Conservation (phyloP, 1,140 invertebrate genomes). For the Aleiodes sp. region DNA sequence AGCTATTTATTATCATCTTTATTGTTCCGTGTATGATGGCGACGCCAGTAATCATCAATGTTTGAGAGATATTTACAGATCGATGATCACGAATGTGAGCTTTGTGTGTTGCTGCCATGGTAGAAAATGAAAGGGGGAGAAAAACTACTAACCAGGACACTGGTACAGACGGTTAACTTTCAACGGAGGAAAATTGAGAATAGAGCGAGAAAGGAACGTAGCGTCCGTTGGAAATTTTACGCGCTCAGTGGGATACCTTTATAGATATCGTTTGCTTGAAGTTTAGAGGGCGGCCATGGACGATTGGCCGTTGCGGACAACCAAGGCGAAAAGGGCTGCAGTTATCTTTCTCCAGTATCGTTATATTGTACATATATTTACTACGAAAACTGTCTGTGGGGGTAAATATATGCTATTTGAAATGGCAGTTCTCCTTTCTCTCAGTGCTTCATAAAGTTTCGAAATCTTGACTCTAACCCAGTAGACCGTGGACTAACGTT, state of each 20-base stretch:
- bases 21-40: neutral
- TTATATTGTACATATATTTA: neutral
- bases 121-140: too few relatives aligned
- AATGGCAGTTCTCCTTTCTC: neutral
- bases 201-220: neutral
- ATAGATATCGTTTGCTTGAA: conserved; percentile 15
- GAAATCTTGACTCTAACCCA: conserved; percentile 11
- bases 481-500: conserved; percentile 1
- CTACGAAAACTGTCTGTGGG: neutral
- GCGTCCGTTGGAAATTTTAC: conserved; percentile 23
- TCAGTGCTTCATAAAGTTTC: conserved; percentile 14
- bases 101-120: conserved; percentile 7
- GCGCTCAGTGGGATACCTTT: conserved; percentile 25
- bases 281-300: neutral
- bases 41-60: neutral
- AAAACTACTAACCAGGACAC: conserved; percentile 9
- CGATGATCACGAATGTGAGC: conserved; percentile 23
- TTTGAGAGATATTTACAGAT: conserved; percentile 4
- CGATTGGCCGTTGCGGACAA: conserved; percentile 24
- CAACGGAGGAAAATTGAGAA: neutral
- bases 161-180: conserved; percentile 22
- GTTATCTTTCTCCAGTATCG: neutral
- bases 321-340: neutral
- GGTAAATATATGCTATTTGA: neutral
- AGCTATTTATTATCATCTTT: conserved; percentile 4